These are phyloP conservation scores for Tenebrosternarchus preto DNA, from an alignment of 2,113 vertebrate species.

Conservation along the genomic window DNA sequence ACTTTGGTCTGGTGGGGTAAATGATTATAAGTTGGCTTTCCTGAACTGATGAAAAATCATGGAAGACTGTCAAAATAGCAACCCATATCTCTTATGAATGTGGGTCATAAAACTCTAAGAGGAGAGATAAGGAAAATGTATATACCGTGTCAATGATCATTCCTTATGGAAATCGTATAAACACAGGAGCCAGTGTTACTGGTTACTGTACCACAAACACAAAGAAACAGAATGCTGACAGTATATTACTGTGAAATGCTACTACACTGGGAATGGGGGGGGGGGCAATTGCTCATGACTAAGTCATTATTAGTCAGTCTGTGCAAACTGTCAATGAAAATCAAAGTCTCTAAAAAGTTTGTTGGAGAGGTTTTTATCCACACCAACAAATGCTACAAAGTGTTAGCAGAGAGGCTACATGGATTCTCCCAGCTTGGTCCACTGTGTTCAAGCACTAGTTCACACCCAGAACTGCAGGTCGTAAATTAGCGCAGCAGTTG, in stretches of 20 bases:
- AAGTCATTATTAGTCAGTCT: constrained; percentile 64
- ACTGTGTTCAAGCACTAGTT: constrained; percentile 49
- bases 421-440: constrained; percentile 68
- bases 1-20: constrained; percentile 52
- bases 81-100: constrained; percentile 20
- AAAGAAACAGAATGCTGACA: constrained; percentile 25
- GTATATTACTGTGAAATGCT: constrained; percentile 37
- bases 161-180: constrained; percentile 20
- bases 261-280: constrained; percentile 12
- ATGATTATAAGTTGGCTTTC: constrained; percentile 47
- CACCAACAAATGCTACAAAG: constrained; percentile 80
- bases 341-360: constrained; percentile 55
- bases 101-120: constrained; percentile 1
- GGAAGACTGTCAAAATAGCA: constrained; percentile 57
- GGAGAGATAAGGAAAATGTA: not conserved
- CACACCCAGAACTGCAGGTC: constrained; percentile 26
- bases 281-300: constrained; percentile 52
- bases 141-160: constrained; percentile 15
- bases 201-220: constrained; percentile 23
- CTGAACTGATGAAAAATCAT: constrained; percentile 41
- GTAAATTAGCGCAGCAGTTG: constrained; percentile 57
- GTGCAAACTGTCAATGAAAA: constrained; percentile 62
- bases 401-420: constrained; percentile 83
- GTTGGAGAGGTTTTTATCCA: constrained; percentile 63
- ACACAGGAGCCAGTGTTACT: not conserved